These are phyloP conservation scores for Morinoia aosen DNA, from an alignment of 2,888 invertebrate genomes.

Conservation along the genomic window DNA sequence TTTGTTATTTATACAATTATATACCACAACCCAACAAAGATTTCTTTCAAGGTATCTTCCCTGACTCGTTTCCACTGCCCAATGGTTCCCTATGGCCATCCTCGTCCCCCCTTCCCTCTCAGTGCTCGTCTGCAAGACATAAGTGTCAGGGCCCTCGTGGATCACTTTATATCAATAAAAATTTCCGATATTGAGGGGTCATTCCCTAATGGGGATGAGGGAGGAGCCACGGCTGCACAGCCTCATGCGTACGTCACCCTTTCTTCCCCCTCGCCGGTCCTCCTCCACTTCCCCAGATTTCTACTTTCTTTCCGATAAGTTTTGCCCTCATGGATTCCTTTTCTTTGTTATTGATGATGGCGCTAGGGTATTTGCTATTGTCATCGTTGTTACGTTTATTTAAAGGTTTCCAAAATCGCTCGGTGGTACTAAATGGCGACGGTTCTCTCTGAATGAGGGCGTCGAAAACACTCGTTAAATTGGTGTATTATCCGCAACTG, in stretches of 20 bases:
- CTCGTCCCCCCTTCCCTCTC: not conserved
- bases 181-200: constrained; percentile 30
- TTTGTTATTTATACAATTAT: not conserved
- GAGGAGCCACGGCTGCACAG: not conserved
- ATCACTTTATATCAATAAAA: constrained; percentile 33
- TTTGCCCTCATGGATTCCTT: not conserved
- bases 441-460: too few species aligned
- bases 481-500: too few species aligned
- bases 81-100: not conserved
- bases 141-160: constrained; percentile 41
- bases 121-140: not conserved
- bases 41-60: not conserved
- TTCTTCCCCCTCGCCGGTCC: not conserved
- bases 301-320: not conserved
- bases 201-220: constrained; percentile 14
- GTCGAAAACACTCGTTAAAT: too few species aligned
- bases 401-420: too few species aligned
- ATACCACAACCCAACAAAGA: not conserved
- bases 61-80: not conserved
- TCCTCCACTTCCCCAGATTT: not conserved
- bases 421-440: too few species aligned
- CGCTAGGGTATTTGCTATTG: not conserved
- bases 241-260: not conserved
- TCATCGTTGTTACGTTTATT: too few species aligned
- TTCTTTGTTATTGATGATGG: not conserved